Evolutionary conservation across 2,113 vertebrate species (phyloP).

Genomic region (Xiphophorus hellerii): DNA sequence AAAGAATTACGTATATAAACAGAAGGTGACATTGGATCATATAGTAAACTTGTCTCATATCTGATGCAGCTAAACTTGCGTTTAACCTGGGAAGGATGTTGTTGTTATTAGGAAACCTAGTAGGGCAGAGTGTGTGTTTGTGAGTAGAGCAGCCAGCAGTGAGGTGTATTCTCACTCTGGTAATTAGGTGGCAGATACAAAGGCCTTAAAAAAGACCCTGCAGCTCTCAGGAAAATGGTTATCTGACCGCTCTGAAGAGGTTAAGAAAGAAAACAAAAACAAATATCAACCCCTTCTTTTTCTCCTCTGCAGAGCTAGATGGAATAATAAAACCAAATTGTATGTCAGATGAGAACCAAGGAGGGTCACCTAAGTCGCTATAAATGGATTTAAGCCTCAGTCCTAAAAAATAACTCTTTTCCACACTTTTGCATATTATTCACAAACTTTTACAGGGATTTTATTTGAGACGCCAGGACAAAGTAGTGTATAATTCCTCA

Average conservation of each 20-base stretch:
- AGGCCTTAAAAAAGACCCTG: not conserved
- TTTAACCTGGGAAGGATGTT: not conserved
- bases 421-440: not conserved
- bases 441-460: no score
- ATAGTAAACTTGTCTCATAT: not conserved
- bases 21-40: not conserved
- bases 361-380: not conserved
- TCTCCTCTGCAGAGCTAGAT: not conserved
- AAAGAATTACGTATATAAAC: not conserved
- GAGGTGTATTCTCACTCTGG: not conserved
- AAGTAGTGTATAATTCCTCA: no score
- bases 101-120: not conserved
- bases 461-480: no score
- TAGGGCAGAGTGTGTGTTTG: not conserved
- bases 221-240: not conserved
- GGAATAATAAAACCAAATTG: not conserved
- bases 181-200: conserved; percentile 1
- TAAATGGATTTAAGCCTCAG: not conserved
- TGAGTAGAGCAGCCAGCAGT: not conserved
- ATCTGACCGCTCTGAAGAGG: not conserved
- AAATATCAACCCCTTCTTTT: not conserved
- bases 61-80: not conserved
- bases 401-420: not conserved
- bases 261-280: not conserved
- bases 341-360: not conserved